Percentiles rank a stretch among this genome's conserved stretches.
Conservation (phyloP, 2,797 vertebrate genomes). For the Galaxias olidus region DNA sequence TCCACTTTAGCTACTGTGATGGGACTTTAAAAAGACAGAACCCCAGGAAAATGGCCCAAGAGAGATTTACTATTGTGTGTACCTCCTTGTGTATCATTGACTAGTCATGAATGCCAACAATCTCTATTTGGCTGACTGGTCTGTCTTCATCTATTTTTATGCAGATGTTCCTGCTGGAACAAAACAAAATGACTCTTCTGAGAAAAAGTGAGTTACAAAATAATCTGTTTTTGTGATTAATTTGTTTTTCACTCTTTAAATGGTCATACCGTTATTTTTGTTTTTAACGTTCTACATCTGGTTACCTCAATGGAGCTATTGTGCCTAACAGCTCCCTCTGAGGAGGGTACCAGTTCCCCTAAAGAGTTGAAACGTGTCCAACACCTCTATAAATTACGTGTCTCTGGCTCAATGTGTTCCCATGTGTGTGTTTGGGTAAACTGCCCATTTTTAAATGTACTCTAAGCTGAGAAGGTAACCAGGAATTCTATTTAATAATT, state of each 20-base stretch:
- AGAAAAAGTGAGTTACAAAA: conserved; percentile 68
- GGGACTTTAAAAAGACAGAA: background rate
- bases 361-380: conserved; percentile 24
- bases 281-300: background rate
- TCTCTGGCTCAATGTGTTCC: background rate
- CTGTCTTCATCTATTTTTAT: conserved; percentile 20
- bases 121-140: background rate
- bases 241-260: background rate
- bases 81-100: conserved; percentile 1
- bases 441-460: background rate
- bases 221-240: background rate
- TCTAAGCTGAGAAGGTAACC: conserved; percentile 36
- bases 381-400: conserved; percentile 8
- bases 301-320: conserved; percentile 7
- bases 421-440: background rate
- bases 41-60: background rate
- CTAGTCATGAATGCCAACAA: conserved; percentile 6
- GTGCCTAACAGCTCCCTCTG: background rate
- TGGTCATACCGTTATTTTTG: background rate
- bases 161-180: conserved; percentile 52
- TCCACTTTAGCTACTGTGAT: conserved; percentile 2
- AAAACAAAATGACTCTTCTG: conserved; percentile 67
- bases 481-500: conserved; percentile 22
- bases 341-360: background rate
- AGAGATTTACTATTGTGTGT: background rate